phyloP scores from a whole-genome alignment of 2,888 invertebrate species.

The Erebia aethiops region DNA sequence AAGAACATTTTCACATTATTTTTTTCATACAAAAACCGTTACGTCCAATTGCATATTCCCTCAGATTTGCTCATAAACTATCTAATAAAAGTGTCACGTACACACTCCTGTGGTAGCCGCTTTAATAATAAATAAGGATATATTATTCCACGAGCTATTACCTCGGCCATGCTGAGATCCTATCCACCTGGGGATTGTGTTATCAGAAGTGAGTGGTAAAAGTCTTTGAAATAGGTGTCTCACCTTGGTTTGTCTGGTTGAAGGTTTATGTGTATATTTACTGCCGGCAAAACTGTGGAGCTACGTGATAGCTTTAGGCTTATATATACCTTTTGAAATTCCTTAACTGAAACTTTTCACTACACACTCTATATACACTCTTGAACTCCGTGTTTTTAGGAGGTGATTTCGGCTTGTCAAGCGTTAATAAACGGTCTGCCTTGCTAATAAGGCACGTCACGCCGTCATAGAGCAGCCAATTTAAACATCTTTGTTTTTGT shows the following conservation, averaged over 20 bases:
- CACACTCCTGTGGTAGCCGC: slow-evolving; percentile 2
- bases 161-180: slow-evolving; percentile 1
- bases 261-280: background rate
- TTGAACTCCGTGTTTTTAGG: no score
- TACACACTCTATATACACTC: no score
- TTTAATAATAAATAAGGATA: slow-evolving; percentile 26
- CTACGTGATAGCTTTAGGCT: no score
- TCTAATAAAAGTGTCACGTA: slow-evolving; percentile 18
- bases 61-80: slow-evolving; percentile 22
- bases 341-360: no score
- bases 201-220: slow-evolving; percentile 2
- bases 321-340: no score
- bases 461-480: no score
- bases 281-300: background rate
- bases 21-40: background rate
- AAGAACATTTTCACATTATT: background rate
- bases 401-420: no score
- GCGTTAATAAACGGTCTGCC: no score
- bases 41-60: slow-evolving; percentile 7
- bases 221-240: background rate
- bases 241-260: background rate
- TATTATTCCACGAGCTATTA: slow-evolving; percentile 22
- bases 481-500: no score
- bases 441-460: no score
- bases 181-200: slow-evolving; percentile 8